Evolutionary conservation across 2,113 vertebrate species (phyloP).

Genomic region (Mobula hypostoma): DNA sequence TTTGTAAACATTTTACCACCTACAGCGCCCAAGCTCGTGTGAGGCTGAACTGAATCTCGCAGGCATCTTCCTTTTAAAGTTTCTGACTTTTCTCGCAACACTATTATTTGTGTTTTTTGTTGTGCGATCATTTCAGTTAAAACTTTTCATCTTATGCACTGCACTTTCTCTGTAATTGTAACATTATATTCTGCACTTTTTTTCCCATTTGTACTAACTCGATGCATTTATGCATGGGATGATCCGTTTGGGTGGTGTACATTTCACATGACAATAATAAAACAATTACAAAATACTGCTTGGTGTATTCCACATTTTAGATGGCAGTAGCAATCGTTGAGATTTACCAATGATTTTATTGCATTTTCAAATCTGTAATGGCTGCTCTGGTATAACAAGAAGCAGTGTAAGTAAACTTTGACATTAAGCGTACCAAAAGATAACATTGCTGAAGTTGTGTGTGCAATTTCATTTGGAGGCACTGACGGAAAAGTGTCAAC

Average conservation of each 20-base stretch:
- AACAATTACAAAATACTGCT: not conserved
- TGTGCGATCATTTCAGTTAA: not conserved
- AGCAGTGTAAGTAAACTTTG: conserved; percentile 32
- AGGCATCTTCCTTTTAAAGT: not conserved
- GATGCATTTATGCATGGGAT: too few species aligned
- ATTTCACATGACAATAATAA: too few species aligned
- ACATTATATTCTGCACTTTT: too few species aligned
- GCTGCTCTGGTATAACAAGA: not conserved
- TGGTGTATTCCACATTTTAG: not conserved
- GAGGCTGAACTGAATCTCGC: too few species aligned
- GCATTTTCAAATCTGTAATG: not conserved
- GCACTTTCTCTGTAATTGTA: too few species aligned
- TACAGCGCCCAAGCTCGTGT: too few species aligned
- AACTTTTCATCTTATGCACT: not conserved
- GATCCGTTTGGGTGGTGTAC: too few species aligned
- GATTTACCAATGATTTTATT: not conserved
- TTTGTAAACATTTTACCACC: too few species aligned
- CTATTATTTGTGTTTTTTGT: not conserved
- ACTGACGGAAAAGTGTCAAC: conserved; percentile 33
- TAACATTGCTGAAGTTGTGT: conserved; percentile 37
- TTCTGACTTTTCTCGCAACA: too few species aligned
- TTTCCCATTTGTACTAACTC: too few species aligned
- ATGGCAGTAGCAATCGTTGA: not conserved
- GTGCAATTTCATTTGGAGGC: conserved; percentile 40
- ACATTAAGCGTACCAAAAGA: conserved; percentile 11